Evolutionary conservation across 1,140 invertebrate species (phyloP).

Genomic region (Daktulosphaira vitifoliae): DNA sequence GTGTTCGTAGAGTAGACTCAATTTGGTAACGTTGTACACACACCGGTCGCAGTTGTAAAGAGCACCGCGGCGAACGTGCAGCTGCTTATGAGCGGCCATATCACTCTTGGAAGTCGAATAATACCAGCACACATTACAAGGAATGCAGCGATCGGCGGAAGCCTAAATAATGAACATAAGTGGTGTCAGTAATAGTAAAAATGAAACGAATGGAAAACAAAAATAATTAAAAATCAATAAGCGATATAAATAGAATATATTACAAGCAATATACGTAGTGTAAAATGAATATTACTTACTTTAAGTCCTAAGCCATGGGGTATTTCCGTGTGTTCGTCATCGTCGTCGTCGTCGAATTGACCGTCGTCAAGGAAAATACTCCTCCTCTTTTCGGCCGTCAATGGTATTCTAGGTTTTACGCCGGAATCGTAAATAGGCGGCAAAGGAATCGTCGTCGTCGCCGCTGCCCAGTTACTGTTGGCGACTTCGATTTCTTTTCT

Average conservation of each 20-base stretch:
- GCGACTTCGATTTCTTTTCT: neutral
- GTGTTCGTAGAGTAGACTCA: constrained; percentile 68
- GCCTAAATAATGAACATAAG: too few relatives aligned
- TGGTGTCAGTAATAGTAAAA: too few relatives aligned
- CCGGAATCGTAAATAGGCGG: too few relatives aligned
- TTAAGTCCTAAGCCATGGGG: too few relatives aligned
- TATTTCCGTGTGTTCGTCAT: neutral
- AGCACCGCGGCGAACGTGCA: constrained; percentile 62
- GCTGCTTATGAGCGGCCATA: constrained; percentile 56
- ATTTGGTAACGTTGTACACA: constrained; percentile 71
- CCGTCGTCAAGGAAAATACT: neutral
- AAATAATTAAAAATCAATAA: too few relatives aligned
- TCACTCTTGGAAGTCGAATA: neutral
- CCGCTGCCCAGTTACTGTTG: neutral
- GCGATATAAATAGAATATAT: too few relatives aligned
- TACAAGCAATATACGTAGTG: too few relatives aligned
- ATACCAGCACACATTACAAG: constrained; percentile 11
- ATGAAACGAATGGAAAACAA: too few relatives aligned
- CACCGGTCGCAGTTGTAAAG: constrained; percentile 71
- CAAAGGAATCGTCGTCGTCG: neutral
- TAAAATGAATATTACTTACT: too few relatives aligned
- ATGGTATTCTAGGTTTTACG: too few relatives aligned
- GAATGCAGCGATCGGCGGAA: too few relatives aligned
- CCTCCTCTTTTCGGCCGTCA: too few relatives aligned
- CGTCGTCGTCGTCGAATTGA: neutral